phyloP scores from a whole-genome alignment of 2,888 invertebrate species.

The Augiades crinisus region DNA sequence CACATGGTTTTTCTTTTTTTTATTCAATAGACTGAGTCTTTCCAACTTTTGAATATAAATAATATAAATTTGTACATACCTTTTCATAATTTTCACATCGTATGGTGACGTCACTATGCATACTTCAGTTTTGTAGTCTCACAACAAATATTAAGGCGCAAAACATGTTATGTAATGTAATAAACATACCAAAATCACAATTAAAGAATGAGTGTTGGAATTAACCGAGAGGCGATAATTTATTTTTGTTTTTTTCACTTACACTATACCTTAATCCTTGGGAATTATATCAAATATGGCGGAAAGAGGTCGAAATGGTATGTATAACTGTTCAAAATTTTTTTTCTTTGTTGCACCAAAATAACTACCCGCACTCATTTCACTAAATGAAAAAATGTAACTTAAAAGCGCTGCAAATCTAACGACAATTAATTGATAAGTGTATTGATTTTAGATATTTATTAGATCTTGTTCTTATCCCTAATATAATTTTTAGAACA shows the following conservation, averaged over 20 bases:
- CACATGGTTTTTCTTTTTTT: constrained; percentile 37
- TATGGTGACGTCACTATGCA: constrained; percentile 35
- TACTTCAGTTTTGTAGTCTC: constrained; percentile 66
- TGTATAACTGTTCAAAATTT: constrained; percentile 66
- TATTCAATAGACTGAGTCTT: constrained; percentile 6
- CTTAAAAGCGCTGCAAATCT: constrained; percentile 9
- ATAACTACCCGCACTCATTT: constrained; percentile 70
- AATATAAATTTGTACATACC: constrained; percentile 10
- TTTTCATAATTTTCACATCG: background rate
- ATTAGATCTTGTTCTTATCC: too few relatives aligned
- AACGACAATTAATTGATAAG: background rate
- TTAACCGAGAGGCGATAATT: constrained; percentile 77
- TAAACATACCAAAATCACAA: constrained; percentile 73
- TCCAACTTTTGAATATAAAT: background rate
- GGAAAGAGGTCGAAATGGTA: constrained; percentile 61
- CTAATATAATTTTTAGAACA: too few relatives aligned
- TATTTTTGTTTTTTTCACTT: constrained; percentile 62
- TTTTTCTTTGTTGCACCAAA: constrained; percentile 61
- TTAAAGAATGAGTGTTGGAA: constrained; percentile 82
- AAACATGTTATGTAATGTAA: constrained; percentile 63
- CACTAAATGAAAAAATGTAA: constrained; percentile 52
- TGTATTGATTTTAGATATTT: too few relatives aligned
- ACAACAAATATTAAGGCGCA: constrained; percentile 79
- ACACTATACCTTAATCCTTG: constrained; percentile 50
- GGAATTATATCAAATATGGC: constrained; percentile 49